Evolutionary conservation across 2,888 invertebrate genomes (phyloP), one percentile per base, ranked within the genome.

Genomic region (Tillus elongatus): DNA sequence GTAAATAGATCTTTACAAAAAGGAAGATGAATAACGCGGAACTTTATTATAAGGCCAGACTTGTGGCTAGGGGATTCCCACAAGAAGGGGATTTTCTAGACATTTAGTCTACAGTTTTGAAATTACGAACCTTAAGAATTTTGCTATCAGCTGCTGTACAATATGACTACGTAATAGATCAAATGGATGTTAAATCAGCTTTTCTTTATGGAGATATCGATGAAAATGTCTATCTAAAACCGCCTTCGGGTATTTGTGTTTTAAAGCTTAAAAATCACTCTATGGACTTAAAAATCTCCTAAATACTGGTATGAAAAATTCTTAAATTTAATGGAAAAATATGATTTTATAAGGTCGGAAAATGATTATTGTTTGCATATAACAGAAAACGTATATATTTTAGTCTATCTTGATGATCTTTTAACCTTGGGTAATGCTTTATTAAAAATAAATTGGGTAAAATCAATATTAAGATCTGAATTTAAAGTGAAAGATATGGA

Each of bases 181-280:
- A 46, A 19, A 40, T 42, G 36, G 42, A 46, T 32, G 42, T 46
- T 2, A 42, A 34, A 30, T 33, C 38, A 19, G 46, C 46, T 10
- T 46, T 45, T 36, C 28, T 45, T 28, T 36, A 46, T 35, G 38
- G 42, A 24, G 14, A 30, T n/a, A 40, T 45, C n/a, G 35, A 37
- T 9, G 44, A 45, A 19, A 15, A 38, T 13, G 44, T 45, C 11
- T 45, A 36, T 37, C 14, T 38, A 8, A 28, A 15, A 14, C 14
- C 29, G 13, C 44, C 42, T 11, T 30, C 40, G 32, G 44, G 42
- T 27, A n/a, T 40, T 13, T 13, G 13, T 14, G 15, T 39, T 24
- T 24, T 19, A 37, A 30, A 15, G n/a, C n/a, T n/a, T n/a, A n/a
- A n/a, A n/a, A n/a, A n/a, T n/a, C n/a, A n/a, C n/a, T n/a, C n/a